Conservation (phyloP, 2,888 invertebrate genomes). For the Pardosa pseudoannulata region DNA sequence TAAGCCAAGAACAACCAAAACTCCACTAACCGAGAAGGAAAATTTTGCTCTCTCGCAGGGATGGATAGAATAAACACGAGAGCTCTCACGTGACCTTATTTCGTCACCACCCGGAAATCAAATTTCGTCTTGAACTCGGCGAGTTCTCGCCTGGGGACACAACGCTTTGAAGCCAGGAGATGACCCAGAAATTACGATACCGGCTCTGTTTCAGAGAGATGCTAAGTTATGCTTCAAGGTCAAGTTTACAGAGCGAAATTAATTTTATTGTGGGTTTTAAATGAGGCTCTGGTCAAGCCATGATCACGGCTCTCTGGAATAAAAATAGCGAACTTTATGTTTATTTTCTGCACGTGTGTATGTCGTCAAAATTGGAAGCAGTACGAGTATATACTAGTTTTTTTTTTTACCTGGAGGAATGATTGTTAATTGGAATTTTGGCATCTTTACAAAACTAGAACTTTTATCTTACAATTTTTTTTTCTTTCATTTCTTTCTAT, state of each 20-base stretch:
- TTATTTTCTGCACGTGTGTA: no score
- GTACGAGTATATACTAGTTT: no score
- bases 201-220: neutral
- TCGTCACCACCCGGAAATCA: conserved; percentile 56
- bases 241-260: neutral
- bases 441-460: neutral
- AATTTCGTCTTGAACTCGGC: conserved; percentile 22
- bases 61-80: conserved; percentile 10
- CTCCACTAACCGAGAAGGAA: conserved; percentile 16
- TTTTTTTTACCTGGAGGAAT: neutral
- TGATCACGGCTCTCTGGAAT: neutral
- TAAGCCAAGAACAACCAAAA: neutral
- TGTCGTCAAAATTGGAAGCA: no score
- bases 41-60: neutral
- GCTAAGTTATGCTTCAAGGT: neutral
- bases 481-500: neutral
- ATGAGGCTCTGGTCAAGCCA: neutral
- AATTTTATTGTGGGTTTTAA: neutral
- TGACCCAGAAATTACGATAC: neutral
- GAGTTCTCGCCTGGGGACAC: neutral
- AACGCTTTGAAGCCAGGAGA: neutral
- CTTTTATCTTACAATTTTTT: neutral
- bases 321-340: no score
- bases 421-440: neutral
- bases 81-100: conserved; percentile 41